phyloP scores from a whole-genome alignment of 2,888 invertebrate species.

The Venusia cambrica region DNA sequence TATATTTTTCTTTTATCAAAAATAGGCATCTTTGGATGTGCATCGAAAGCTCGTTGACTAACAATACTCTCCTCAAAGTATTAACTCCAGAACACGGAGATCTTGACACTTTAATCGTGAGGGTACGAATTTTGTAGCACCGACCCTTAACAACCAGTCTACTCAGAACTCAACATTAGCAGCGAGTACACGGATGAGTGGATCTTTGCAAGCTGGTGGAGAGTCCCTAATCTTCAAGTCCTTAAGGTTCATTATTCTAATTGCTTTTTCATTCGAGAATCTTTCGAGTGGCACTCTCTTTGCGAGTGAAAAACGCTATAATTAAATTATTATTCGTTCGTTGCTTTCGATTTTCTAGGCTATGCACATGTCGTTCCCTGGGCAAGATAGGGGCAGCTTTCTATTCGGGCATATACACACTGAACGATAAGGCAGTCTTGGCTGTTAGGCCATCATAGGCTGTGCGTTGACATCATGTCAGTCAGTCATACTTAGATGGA shows the following conservation, averaged over 20 bases:
- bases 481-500: too few species aligned
- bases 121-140: constrained; percentile 25
- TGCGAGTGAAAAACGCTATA: constrained; percentile 61
- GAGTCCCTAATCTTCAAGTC: constrained; percentile 39
- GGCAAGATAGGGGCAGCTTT: constrained; percentile 4
- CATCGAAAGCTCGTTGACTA: too few species aligned
- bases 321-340: constrained; percentile 68
- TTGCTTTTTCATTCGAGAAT: constrained; percentile 61
- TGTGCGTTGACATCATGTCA: too few species aligned
- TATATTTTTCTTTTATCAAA: too few species aligned
- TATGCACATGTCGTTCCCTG: constrained; percentile 5
- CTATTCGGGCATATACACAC: too few species aligned
- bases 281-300: constrained; percentile 64
- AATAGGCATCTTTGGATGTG: too few species aligned
- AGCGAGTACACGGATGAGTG: not conserved
- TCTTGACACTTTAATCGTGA: constrained; percentile 44
- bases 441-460: too few species aligned
- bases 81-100: constrained; percentile 60
- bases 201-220: constrained; percentile 34
- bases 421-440: too few species aligned
- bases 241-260: constrained; percentile 71
- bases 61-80: constrained; percentile 54
- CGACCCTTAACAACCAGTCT: constrained; percentile 18
- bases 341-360: constrained; percentile 24
- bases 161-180: constrained; percentile 15